Conservation (phyloP, 2,113 vertebrate genomes). For the Octodon degus region DNA sequence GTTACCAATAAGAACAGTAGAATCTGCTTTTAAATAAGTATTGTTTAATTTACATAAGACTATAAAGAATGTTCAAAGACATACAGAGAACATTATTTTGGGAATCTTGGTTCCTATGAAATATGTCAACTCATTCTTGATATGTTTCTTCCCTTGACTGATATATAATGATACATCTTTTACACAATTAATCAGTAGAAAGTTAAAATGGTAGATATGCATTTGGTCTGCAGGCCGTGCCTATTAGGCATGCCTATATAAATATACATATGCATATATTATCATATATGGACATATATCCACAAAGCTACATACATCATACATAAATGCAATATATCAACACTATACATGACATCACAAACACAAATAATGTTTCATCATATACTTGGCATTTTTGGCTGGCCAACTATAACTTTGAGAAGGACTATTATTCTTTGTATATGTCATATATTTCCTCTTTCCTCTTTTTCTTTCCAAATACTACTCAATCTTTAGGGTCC, state of each 20-base stretch:
- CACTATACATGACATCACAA: neutral
- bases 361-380: neutral
- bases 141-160: neutral
- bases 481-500: neutral
- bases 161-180: neutral
- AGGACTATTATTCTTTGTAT: neutral
- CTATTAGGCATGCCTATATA: neutral
- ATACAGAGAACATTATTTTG: neutral
- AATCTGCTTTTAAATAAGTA: neutral
- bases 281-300: neutral
- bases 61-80: conserved; percentile 20
- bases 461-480: neutral
- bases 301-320: neutral
- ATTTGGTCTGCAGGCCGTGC: neutral
- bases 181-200: neutral
- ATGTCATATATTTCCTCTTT: neutral
- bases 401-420: neutral
- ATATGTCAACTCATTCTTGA: neutral
- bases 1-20: neutral
- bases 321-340: neutral
- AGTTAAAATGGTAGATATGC: neutral
- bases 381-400: neutral
- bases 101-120: conserved; percentile 8
- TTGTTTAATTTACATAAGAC: neutral
- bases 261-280: neutral